phyloP scores from a whole-genome alignment of 2,113 vertebrate genomes.

The Parus major region DNA sequence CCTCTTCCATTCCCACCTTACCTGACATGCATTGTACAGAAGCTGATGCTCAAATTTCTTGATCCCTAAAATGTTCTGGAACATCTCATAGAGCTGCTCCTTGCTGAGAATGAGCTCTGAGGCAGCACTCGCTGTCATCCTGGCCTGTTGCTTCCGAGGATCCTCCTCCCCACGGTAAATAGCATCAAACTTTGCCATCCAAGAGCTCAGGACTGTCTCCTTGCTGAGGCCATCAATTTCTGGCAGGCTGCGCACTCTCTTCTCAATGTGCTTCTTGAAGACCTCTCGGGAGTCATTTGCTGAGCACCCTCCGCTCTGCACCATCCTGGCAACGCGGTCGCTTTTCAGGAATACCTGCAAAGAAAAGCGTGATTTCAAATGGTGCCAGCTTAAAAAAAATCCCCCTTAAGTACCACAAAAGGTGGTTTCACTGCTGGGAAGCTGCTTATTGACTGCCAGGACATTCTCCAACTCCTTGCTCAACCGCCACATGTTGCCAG shows the following conservation, averaged over 20 bases:
- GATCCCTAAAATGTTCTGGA: conserved; percentile 96
- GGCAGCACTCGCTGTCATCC: conserved; percentile 92
- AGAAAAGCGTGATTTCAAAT: neutral
- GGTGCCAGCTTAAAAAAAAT: neutral
- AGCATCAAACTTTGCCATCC: conserved; percentile 98
- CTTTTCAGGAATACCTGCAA: conserved; percentile 95
- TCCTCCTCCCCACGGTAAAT: conserved; percentile 98
- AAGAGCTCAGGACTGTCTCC: conserved; percentile 97
- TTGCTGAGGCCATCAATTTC: conserved; percentile 98
- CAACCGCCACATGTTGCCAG: neutral
- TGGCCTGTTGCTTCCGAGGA: conserved; percentile 93
- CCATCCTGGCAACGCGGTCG: conserved; percentile 94
- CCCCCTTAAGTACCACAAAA: neutral
- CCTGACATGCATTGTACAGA: conserved; percentile 98
- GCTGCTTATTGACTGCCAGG: neutral
- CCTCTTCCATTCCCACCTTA: conserved; percentile 52
- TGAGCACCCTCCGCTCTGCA: conserved; percentile 95
- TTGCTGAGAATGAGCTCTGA: conserved; percentile 99
- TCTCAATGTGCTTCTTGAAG: conserved; percentile 99
- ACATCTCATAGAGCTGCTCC: conserved; percentile 99
- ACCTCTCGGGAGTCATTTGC: conserved; percentile 94
- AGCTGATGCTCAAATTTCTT: conserved; percentile 99
- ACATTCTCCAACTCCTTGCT: neutral
- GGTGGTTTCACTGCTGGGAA: neutral
- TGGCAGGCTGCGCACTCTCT: conserved; percentile 93